Evolutionary conservation across 2,797 vertebrate genomes (phyloP), one percentile per base, ranked within the genome.

Genomic region (Steatocranus sp.): DNA sequence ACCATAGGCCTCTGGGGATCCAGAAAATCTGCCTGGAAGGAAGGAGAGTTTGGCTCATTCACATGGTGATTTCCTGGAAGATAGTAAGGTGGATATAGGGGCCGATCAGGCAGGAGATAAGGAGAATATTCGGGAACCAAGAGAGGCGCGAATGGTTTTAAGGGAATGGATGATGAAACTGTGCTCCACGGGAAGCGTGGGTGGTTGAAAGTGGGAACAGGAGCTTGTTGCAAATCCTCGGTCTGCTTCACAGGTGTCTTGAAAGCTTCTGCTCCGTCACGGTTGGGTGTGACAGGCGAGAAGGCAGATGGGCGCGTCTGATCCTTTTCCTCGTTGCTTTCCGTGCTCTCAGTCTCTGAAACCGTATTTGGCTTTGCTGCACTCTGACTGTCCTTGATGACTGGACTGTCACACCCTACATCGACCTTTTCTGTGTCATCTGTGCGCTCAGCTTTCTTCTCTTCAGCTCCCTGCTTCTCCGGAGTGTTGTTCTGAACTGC

Each of bases 1-100:
- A 97, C 94, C 87, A 97, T 93, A 20, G 96, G 96, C 92, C 97
- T 97, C 70, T 97, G 97, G 15, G 89, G 79, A 66, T 98, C 97
- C 87, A 96, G 93, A 41, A 97, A 94, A 93, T 93, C 92, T 23
- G 93, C 48, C 38, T 79, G 92, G 78, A 94, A 95, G 7, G 97
- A 91, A 11, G 97, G 77, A 86, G 97, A 85, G 78, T 95, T 93
- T 27, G 91, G 56, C 76, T 97, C 97, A 50, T 95, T 97, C 32
- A 95, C 91, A 0, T 93, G 87, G 0, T 95, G 92, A 74, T 89
- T 97, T 11, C 96, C 94, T 2, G 95, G 75, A 9, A 97, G 96
- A 68, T 97, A 93, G 88, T 97, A 99, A 4, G 97, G 95, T 2
- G 96, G 93, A 79, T 98, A 99, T 68, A 98, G 86, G 23, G 95